Evolutionary conservation across 2,888 invertebrate species (phyloP).

Genomic region (Ophraella communa): DNA sequence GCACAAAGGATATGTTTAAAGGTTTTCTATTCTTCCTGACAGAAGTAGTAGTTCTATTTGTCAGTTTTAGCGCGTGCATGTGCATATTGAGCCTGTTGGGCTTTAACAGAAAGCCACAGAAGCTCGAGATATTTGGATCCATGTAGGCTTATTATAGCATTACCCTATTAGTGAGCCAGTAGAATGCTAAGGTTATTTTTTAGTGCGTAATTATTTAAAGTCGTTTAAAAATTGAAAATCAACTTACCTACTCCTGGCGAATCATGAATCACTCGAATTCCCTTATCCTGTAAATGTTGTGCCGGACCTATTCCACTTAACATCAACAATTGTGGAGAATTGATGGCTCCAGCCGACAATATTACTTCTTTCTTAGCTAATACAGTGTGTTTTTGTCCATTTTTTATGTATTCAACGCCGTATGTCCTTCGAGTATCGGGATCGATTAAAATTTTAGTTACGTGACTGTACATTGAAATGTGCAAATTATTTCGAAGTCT

Average conservation of each 20-base stretch:
- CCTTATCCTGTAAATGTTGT: conserved; percentile 74
- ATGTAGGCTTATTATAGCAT: no score
- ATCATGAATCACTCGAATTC: conserved; percentile 71
- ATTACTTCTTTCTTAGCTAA: conserved; percentile 82
- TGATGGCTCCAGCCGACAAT: conserved; percentile 87
- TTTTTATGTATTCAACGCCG: conserved; percentile 77
- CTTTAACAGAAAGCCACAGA: no score
- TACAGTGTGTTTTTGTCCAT: conserved; percentile 71
- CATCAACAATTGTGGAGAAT: conserved; percentile 90
- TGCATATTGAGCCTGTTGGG: no score
- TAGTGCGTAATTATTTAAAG: no score
- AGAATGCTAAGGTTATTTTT: no score
- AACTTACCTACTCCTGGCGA: conserved; percentile 72
- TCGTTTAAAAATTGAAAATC: background rate
- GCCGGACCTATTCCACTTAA: conserved; percentile 84
- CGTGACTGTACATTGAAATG: conserved; percentile 79
- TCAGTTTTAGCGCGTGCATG: no score
- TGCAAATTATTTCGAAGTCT: conserved; percentile 82
- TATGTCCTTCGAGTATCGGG: conserved; percentile 74
- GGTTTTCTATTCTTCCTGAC: no score
- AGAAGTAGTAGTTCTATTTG: no score
- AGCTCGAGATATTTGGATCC: no score
- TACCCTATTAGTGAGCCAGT: no score
- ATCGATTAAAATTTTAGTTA: conserved; percentile 73
- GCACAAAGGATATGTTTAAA: no score